Conservation (phyloP, 2,888 invertebrate genomes). For the Watsonalla binaria region DNA sequence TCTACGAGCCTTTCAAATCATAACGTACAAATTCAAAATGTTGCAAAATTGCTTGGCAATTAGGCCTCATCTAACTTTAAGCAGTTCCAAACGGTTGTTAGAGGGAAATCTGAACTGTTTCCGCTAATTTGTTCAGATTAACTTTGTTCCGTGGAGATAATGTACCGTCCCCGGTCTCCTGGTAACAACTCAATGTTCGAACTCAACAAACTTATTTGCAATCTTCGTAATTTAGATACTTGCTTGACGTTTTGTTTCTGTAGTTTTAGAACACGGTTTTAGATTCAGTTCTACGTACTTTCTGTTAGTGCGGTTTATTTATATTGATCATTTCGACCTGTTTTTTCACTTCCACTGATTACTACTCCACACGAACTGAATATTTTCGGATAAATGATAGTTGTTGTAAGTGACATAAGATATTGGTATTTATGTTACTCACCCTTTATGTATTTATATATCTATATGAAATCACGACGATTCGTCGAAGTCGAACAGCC, state of each 20-base stretch:
- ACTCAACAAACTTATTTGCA: background rate
- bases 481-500: too few species aligned
- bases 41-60: background rate
- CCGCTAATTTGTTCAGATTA: background rate
- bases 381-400: too few species aligned
- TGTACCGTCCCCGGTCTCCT: background rate
- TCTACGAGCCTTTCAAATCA: conserved; percentile 17
- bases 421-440: too few species aligned
- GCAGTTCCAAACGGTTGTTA: background rate
- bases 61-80: background rate
- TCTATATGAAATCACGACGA: too few species aligned
- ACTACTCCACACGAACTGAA: too few species aligned
- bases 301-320: too few species aligned
- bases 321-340: too few species aligned
- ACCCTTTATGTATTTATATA: too few species aligned
- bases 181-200: background rate
- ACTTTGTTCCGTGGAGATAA: background rate
- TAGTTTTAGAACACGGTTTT: background rate
- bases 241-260: background rate
- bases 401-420: too few species aligned
- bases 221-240: background rate
- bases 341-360: too few species aligned
- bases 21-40: conserved; percentile 8
- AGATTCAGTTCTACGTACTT: background rate
- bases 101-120: background rate